A percentile compares a stretch with the other conserved stretches of the same genome.
Conservation (phyloP, 2,113 vertebrate genomes). For the Loxodonta africana region DNA sequence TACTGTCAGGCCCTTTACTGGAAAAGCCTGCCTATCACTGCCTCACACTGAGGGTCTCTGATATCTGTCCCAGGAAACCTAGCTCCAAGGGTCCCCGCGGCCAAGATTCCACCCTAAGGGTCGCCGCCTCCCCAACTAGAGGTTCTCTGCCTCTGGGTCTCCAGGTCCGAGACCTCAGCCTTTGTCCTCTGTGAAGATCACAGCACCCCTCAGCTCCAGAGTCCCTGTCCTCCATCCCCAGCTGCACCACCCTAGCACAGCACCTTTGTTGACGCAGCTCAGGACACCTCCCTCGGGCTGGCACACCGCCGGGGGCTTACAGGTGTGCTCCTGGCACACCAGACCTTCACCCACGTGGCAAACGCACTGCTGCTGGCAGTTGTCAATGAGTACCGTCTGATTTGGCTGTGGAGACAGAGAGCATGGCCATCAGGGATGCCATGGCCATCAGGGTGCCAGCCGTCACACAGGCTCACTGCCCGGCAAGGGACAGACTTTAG, state of each 20-base stretch:
- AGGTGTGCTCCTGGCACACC: slow-evolving; percentile 86
- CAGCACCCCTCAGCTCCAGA: neutral
- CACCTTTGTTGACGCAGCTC: slow-evolving; percentile 90
- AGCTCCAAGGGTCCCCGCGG: neutral
- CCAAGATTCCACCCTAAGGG: neutral
- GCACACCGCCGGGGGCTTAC: slow-evolving; percentile 87
- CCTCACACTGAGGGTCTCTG: neutral
- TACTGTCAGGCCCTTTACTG: neutral
- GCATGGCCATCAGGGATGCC: neutral
- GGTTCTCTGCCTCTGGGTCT: neutral
- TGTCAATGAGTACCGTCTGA: slow-evolving; percentile 81
- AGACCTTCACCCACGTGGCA: slow-evolving; percentile 86
- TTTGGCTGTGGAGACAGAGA: slow-evolving; percentile 84
- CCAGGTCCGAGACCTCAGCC: neutral
- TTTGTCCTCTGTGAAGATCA: neutral
- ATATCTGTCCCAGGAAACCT: neutral
- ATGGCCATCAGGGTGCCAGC: fast-evolving
- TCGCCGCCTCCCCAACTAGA: neutral
- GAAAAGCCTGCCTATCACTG: neutral
- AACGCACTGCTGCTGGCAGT: slow-evolving; percentile 87
- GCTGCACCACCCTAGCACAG: neutral
- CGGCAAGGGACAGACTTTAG: neutral
- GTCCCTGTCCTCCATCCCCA: neutral
- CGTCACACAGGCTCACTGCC: neutral
- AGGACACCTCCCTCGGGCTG: slow-evolving; percentile 84